These are phyloP conservation scores for Lasiommata megera DNA, from an alignment of 2,888 invertebrate species.

Conservation along the genomic window DNA sequence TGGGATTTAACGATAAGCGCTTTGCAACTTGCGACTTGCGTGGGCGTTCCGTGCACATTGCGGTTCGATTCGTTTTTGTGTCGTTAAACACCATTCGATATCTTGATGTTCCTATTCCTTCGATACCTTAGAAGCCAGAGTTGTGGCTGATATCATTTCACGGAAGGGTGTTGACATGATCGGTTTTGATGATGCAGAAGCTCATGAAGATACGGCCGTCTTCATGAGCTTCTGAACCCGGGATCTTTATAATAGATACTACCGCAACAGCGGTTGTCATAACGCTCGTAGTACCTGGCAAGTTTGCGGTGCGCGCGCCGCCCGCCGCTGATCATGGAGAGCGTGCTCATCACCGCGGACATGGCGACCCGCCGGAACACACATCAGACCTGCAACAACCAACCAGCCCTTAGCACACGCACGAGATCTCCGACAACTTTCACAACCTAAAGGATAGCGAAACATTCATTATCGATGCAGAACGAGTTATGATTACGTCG, in stretches of 20 bases:
- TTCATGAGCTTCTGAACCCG: conserved; percentile 71
- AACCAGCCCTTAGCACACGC: neutral
- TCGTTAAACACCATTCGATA: no score
- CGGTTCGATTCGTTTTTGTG: neutral
- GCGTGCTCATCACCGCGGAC: conserved; percentile 78
- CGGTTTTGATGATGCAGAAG: neutral
- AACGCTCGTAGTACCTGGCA: conserved; percentile 61
- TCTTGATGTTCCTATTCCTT: no score
- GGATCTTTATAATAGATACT: no score
- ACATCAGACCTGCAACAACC: conserved; percentile 36
- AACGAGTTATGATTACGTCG: no score
- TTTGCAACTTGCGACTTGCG: neutral
- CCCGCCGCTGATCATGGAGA: conserved; percentile 77
- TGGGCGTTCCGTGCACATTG: neutral
- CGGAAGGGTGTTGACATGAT: no score
- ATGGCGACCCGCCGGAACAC: conserved; percentile 44
- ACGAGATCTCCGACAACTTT: no score
- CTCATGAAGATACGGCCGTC: conserved; percentile 39
- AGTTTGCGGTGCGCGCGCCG: conserved; percentile 73
- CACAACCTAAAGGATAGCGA: no score
- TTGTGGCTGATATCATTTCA: neutral
- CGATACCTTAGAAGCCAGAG: no score
- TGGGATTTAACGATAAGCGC: conserved; percentile 5
- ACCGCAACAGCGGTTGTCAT: no score
- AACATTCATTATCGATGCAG: no score